Evolutionary conservation across 2,797 vertebrate species (phyloP).

Genomic region (Xiphorhynchus erythropygius): DNA sequence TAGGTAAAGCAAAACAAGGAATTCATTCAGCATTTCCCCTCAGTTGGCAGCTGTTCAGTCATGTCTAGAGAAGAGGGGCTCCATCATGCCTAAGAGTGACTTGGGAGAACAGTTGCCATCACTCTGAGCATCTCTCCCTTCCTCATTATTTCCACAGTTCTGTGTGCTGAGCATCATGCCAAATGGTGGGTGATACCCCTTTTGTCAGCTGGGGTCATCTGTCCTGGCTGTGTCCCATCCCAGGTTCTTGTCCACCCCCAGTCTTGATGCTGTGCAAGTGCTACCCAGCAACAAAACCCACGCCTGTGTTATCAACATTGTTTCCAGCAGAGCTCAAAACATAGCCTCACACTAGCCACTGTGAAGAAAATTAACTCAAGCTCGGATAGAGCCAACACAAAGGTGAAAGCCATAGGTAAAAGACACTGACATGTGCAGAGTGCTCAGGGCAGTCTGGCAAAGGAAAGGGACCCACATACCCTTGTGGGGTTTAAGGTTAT

Average conservation of each 20-base stretch:
- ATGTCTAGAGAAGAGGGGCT: not conserved
- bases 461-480: constrained; percentile 68
- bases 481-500: constrained; percentile 72
- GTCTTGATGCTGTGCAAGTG: not conserved
- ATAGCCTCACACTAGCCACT: not conserved
- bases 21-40: not conserved
- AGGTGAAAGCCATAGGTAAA: constrained; percentile 34
- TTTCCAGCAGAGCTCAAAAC: not conserved
- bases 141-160: not conserved
- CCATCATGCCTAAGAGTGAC: not conserved
- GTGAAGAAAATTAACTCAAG: not conserved
- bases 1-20: not conserved
- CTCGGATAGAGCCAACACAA: not conserved
- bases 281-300: not conserved
- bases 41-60: not conserved
- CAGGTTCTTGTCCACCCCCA: not conserved
- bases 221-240: not conserved
- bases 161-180: not conserved
- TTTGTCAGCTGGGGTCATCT: not conserved
- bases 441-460: not conserved
- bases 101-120: not conserved
- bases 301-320: not conserved
- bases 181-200: not conserved
- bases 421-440: not conserved
- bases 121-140: not conserved